Evolutionary conservation across 2,113 vertebrate genomes (phyloP).

Genomic region (Notiomystis cincta): DNA sequence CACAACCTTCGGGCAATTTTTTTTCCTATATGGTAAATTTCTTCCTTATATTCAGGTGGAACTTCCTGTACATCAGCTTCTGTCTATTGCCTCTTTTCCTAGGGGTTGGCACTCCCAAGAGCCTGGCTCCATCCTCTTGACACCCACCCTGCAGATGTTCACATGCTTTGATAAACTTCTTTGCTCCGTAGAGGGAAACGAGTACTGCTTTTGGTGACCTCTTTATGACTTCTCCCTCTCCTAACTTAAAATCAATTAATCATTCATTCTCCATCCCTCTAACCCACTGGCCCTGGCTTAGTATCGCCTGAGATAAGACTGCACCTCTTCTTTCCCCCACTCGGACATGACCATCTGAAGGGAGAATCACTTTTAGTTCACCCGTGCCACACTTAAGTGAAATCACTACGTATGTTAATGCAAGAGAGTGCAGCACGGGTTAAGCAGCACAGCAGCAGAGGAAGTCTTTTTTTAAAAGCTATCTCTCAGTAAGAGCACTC

Average conservation of each 20-base stretch:
- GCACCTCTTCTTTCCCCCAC: background rate
- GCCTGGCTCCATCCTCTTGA: background rate
- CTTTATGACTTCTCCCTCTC: background rate
- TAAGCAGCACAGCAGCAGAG: background rate
- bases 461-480: background rate
- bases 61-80: background rate
- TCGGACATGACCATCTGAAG: background rate
- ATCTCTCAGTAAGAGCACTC: background rate
- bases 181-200: fast-evolving
- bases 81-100: background rate
- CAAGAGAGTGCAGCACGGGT: fast-evolving
- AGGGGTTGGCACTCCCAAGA: no score
- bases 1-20: background rate
- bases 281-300: background rate
- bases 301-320: fast-evolving
- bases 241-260: background rate
- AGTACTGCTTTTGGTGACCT: background rate
- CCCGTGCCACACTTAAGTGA: no score
- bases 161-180: background rate
- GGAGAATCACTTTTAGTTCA: background rate
- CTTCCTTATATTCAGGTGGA: background rate
- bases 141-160: background rate
- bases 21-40: background rate
- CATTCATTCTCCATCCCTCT: background rate
- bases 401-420: fast-evolving